Evolutionary conservation across 2,113 vertebrate genomes (phyloP), one percentile per base, ranked within the genome.

Genomic region (Regulus satrapa): DNA sequence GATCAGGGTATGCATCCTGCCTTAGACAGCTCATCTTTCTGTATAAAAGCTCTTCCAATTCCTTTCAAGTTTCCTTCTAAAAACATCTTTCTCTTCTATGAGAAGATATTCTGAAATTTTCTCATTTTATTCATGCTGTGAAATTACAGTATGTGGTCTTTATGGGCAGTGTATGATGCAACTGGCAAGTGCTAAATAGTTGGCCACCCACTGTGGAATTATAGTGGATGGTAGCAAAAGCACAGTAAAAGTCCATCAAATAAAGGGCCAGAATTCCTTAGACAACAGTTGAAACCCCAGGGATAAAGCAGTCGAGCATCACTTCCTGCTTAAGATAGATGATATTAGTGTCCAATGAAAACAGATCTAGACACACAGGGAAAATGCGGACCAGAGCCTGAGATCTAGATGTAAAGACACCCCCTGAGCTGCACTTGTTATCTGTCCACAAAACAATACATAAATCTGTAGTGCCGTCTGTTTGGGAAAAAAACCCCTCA

Each of bases 251-350:
- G 80, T 95, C 85, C 73, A 96, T 96, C 80, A 89, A 97, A 95
- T 85, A 92, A 94, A 97, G 68, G 87, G 78, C 66, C 87, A 96
- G 89, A 92, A 97, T 97, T 97, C 95, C 90, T 96, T 61, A 95
- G 87, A 95, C 93, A 95, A 92, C 87, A 81, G 94, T 93, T 91
- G 94, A 97, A 96, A 97, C 94, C 95, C 91, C 90, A 95, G 82
- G 95, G 82, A 97, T 94, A 96, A 96, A 92, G 93, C 95, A 98
- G 96, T 97, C 96, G 58, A 96, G 93, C 64, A 97, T 97, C 95
- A 97, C 96, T 98, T 98, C 96, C 97, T 98, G 84, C 89, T 96
- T 95, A 91, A 96, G 95, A 97, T 69, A 93, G 95, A 97, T 80
- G 93, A 94, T 92, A 86, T 94, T 88, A 36, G 38, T 48, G 80